Evolutionary conservation across 2,113 vertebrate species (phyloP).

Genomic region (Spheniscus mendiculus): DNA sequence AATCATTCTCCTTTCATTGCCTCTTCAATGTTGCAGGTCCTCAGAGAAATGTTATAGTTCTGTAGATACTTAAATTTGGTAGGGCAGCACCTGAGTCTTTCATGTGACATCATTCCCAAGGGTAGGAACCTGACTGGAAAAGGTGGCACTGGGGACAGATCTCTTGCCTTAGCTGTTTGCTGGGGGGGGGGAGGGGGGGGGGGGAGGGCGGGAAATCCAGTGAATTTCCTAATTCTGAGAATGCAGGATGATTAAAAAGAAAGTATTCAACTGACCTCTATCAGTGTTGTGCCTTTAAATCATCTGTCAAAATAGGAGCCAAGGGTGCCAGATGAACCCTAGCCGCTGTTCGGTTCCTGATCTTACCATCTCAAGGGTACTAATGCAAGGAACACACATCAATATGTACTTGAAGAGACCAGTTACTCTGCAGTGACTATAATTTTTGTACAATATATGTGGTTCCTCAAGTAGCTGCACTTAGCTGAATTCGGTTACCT

Average conservation of each 20-base stretch:
- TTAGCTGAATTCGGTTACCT: neutral
- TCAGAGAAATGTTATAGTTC: neutral
- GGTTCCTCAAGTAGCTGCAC: neutral
- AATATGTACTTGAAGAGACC: fast-evolving
- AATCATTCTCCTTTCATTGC: neutral
- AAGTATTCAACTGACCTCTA: neutral
- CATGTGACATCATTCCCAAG: neutral
- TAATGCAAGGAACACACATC: neutral
- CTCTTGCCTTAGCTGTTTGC: neutral
- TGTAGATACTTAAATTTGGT: neutral
- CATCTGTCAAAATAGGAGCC: neutral
- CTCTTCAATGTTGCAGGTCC: neutral
- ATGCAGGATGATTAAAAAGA: neutral
- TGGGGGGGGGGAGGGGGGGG: no score
- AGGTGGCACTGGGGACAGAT: neutral
- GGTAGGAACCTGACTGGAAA: neutral
- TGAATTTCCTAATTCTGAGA: neutral
- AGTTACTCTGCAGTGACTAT: neutral
- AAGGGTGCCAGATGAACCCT: neutral
- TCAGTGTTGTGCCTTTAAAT: neutral
- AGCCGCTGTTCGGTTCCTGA: neutral
- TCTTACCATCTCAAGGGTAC: neutral
- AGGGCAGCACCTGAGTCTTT: neutral
- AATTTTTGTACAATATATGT: neutral
- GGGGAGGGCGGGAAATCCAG: neutral